These are phyloP conservation scores for Nineta flava DNA, from an alignment of 2,888 invertebrate species.

Conservation along the genomic window DNA sequence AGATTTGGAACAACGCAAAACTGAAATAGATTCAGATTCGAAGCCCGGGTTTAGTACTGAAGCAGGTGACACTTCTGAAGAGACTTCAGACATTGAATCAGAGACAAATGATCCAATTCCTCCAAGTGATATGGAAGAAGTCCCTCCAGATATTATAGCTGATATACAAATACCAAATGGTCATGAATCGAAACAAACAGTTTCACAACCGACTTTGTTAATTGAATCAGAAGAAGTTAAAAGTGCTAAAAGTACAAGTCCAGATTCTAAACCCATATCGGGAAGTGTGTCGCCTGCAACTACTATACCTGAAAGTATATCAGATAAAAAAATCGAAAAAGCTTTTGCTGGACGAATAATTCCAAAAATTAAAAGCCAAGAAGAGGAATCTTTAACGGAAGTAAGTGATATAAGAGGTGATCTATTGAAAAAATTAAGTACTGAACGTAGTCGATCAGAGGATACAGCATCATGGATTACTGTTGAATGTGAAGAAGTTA, in stretches of 20 bases:
- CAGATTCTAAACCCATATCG: too few relatives aligned
- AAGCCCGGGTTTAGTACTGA: slow-evolving; percentile 4
- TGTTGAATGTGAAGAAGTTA: slow-evolving; percentile 48
- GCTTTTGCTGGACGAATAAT: not conserved
- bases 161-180: not conserved
- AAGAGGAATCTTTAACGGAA: slow-evolving; percentile 53
- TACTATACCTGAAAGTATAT: too few relatives aligned
- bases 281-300: not conserved
- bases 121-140: not conserved
- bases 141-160: not conserved
- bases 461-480: slow-evolving; percentile 54
- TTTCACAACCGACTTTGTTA: not conserved
- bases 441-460: slow-evolving; percentile 42
- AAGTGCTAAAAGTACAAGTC: too few relatives aligned
- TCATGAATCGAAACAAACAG: not conserved
- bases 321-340: slow-evolving; percentile 9
- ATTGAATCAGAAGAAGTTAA: not conserved
- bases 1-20: slow-evolving; percentile 20
- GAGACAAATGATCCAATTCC: slow-evolving; percentile 4
- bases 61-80: slow-evolving; percentile 26
- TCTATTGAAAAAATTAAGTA: slow-evolving; percentile 28
- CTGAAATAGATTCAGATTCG: slow-evolving; percentile 3
- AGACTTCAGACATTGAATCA: slow-evolving; percentile 12
- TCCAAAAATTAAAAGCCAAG: slow-evolving; percentile 32
- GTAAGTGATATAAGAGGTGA: slow-evolving; percentile 41